Percentiles rank a stretch among this genome's conserved stretches.
Conservation (phyloP, 1,140 invertebrate genomes). For the Lepidurus apus region DNA sequence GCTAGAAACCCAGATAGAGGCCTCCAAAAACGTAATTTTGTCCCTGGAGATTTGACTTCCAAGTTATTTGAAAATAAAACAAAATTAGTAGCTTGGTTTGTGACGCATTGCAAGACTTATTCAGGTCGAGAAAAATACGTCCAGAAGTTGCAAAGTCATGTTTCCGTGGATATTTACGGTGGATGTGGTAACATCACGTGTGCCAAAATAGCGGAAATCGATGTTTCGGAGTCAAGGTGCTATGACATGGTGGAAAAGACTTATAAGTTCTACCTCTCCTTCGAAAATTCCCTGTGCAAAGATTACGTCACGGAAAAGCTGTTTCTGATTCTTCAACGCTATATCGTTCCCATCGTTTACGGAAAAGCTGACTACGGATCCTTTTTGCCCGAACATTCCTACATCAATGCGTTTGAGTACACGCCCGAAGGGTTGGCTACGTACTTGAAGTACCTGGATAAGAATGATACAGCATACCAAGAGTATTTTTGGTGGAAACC, state of each 20-base stretch:
- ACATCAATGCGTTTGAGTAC: conserved; percentile 40
- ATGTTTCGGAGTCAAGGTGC: conserved; percentile 35
- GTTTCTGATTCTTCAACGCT: conserved; percentile 36
- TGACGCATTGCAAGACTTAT: conserved; percentile 73
- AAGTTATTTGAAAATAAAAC: conserved; percentile 65
- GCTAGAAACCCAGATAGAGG: neutral
- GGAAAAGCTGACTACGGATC: conserved; percentile 37
- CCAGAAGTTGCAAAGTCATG: conserved; percentile 38
- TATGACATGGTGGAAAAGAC: conserved; percentile 34
- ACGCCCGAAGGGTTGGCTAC: conserved; percentile 32
- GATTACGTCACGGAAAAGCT: conserved; percentile 44
- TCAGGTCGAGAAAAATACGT: conserved; percentile 40
- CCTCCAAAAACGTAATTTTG: neutral
- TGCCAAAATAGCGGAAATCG: conserved; percentile 30
- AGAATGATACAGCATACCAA: conserved; percentile 38
- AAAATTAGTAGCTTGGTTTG: conserved; percentile 93
- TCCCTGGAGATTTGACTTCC: neutral
- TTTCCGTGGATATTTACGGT: conserved; percentile 44
- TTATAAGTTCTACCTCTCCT: conserved; percentile 36
- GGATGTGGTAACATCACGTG: conserved; percentile 41
- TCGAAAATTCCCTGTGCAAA: conserved; percentile 40
- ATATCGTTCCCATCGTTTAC: conserved; percentile 40
- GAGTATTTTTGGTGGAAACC: conserved; percentile 21
- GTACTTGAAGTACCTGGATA: conserved; percentile 36
- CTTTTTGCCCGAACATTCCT: conserved; percentile 43